A percentile compares a stretch with the other conserved stretches of the same genome.
phyloP scores from a whole-genome alignment of 2,797 vertebrate genomes.

The Eleutherodactylus coqui region DNA sequence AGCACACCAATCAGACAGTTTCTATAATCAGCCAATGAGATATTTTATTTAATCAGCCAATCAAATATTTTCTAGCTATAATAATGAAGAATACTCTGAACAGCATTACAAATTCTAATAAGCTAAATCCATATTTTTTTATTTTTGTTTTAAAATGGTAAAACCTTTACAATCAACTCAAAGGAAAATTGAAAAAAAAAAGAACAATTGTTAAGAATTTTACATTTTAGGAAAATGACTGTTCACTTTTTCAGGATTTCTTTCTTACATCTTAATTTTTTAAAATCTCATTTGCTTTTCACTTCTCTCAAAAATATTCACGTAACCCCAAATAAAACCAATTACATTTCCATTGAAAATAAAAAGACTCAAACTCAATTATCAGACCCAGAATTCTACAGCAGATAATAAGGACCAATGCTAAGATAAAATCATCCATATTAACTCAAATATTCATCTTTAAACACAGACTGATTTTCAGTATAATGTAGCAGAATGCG shows the following conservation, averaged over 20 bases:
- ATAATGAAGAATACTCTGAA: not conserved
- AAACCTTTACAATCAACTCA: not conserved
- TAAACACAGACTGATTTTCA: not conserved
- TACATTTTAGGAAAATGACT: not conserved
- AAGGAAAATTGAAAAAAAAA: not conserved
- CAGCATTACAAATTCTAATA: not conserved
- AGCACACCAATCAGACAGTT: not conserved
- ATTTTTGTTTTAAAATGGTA: not conserved
- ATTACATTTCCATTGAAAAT: not conserved
- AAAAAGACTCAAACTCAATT: not conserved
- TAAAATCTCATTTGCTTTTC: too few species aligned
- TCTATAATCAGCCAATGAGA: not conserved
- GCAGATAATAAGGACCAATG: not conserved
- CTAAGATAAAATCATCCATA: not conserved
- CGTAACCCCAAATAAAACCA: not conserved
- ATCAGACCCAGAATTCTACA: not conserved
- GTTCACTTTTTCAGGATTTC: not conserved
- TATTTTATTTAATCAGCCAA: not conserved
- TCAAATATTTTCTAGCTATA: not conserved
- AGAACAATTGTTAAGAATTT: not conserved
- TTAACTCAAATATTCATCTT: too few species aligned
- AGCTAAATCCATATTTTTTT: not conserved
- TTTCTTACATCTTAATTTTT: not conserved
- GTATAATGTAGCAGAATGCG: not conserved
- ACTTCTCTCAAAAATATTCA: not conserved